phyloP scores from a whole-genome alignment of 2,888 invertebrate species.

The Thecocarcelia acutangulata region DNA sequence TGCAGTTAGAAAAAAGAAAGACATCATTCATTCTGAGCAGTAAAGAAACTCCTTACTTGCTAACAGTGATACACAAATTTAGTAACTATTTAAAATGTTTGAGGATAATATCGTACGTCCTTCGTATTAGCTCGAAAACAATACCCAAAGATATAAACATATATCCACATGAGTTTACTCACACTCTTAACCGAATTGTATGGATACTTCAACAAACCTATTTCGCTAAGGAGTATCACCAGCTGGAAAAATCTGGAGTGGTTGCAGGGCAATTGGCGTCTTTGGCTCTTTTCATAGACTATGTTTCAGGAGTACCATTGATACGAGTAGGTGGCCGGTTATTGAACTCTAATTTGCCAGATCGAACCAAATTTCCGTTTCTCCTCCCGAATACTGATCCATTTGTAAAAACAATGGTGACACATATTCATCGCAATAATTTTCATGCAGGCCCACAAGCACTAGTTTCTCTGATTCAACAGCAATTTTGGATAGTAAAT shows the following conservation, averaged over 20 bases:
- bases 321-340: slow-evolving; percentile 57
- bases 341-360: slow-evolving; percentile 11
- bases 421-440: slow-evolving; percentile 30
- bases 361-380: slow-evolving; percentile 15
- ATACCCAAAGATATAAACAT: background rate
- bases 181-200: background rate
- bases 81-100: slow-evolving; percentile 13
- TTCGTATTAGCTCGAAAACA: background rate
- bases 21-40: background rate
- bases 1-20: slow-evolving; percentile 22
- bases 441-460: slow-evolving; percentile 35
- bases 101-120: background rate
- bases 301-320: background rate
- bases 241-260: background rate
- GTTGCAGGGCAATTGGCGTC: slow-evolving; percentile 3
- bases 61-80: slow-evolving; percentile 7
- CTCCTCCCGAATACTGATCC: slow-evolving; percentile 39
- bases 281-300: slow-evolving; percentile 45
- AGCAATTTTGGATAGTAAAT: slow-evolving; percentile 51
- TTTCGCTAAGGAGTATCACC: background rate
- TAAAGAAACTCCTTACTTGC: background rate
- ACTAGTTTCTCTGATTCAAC: slow-evolving; percentile 15
- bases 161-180: too few relatives aligned
- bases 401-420: slow-evolving; percentile 36
- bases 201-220: slow-evolving; percentile 9